Evolutionary conservation across 2,113 vertebrate genomes (phyloP).

Genomic region (Mesembrinibis cayennensis): DNA sequence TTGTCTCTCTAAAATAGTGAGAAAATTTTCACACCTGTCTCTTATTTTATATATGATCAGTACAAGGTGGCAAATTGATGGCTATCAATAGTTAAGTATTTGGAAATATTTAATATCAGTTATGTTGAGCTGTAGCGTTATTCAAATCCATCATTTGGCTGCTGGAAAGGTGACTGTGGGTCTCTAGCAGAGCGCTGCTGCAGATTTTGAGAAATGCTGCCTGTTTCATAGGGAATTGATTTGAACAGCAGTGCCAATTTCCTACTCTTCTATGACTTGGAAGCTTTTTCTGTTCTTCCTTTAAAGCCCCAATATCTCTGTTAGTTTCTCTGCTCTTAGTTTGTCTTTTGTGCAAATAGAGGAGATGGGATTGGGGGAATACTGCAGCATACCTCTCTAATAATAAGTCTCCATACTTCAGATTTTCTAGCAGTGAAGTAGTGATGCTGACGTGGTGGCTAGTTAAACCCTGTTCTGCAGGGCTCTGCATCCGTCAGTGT

Average conservation of each 20-base stretch:
- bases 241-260: background rate
- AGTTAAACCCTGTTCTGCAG: background rate
- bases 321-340: background rate
- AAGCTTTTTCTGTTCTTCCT: background rate
- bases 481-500: background rate
- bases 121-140: background rate
- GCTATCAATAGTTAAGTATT: background rate
- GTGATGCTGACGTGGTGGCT: background rate
- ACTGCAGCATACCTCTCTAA: rapidly evolving
- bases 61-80: background rate
- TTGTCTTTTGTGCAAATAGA: background rate
- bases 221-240: background rate
- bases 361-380: background rate
- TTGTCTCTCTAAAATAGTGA: background rate
- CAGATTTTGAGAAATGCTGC: background rate
- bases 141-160: background rate
- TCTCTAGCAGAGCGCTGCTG: background rate
- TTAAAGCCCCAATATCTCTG: background rate
- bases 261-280: background rate
- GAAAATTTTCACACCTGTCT: background rate
- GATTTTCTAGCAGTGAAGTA: background rate
- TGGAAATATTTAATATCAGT: background rate
- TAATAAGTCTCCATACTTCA: background rate
- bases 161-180: background rate
- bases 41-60: background rate